These are phyloP conservation scores for Pyrocephalus nanus DNA, from an alignment of 2,797 vertebrate genomes.

Conservation along the genomic window DNA sequence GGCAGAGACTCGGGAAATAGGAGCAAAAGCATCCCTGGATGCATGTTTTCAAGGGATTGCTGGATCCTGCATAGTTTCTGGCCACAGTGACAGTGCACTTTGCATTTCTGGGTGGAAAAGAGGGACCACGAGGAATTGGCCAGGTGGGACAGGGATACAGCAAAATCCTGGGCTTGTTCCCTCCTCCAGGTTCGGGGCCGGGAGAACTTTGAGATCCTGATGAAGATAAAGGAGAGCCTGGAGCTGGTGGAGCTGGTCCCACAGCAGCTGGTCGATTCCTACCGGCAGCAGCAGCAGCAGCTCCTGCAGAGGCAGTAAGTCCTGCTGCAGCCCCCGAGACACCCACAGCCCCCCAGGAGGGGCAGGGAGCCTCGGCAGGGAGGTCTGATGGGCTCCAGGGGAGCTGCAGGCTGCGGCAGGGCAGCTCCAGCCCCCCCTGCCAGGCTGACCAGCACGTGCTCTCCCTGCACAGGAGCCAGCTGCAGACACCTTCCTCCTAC, in stretches of 20 bases:
- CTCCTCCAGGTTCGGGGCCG: constrained; percentile 88
- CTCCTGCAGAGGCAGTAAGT: constrained; percentile 95
- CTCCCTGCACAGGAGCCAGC: constrained; percentile 78
- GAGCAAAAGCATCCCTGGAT: not conserved
- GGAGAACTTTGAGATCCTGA: constrained; percentile 96
- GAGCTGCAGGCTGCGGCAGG: not conserved
- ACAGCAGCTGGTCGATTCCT: constrained; percentile 92
- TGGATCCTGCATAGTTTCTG: accelerated
- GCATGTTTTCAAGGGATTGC: accelerated
- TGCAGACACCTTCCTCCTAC: constrained; percentile 82
- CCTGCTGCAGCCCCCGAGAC: accelerated
- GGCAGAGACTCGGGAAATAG: not conserved
- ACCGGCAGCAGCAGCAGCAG: constrained; percentile 95
- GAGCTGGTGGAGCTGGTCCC: constrained; percentile 97
- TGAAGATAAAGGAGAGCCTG: constrained; percentile 98
- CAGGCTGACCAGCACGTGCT: not conserved
- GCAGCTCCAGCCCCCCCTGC: not conserved
- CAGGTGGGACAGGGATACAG: not conserved
- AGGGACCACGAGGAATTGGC: not conserved
- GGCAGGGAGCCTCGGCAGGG: not conserved
- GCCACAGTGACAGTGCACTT: not conserved
- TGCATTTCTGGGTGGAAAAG: accelerated
- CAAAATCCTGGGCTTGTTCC: not conserved
- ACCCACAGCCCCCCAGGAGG: not conserved
- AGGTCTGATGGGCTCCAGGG: no score